A percentile compares a stretch with the other conserved stretches of the same genome.
phyloP scores from a whole-genome alignment of 2,888 invertebrate genomes.

The Eupithecia subfuscata region DNA sequence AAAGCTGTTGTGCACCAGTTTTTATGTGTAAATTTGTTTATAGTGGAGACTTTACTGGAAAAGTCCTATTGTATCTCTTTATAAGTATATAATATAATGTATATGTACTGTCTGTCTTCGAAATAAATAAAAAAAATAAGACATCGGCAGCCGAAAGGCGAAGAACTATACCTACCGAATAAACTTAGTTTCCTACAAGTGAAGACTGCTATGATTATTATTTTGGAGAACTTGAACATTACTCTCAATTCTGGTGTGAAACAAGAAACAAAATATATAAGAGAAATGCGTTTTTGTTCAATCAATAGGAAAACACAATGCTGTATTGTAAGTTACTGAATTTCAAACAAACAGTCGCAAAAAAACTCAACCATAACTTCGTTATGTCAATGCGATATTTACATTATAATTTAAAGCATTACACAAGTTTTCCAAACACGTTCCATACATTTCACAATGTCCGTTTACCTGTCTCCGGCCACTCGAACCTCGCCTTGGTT shows the following conservation, averaged over 20 bases:
- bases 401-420: constrained; percentile 23
- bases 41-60: no score
- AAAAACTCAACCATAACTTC: constrained; percentile 2
- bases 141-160: no score
- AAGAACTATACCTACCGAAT: no score
- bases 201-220: no score
- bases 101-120: no score
- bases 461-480: constrained; percentile 34
- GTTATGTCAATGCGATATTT: constrained; percentile 1
- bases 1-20: no score
- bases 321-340: background rate
- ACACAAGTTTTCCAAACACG: constrained; percentile 39
- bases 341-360: background rate
- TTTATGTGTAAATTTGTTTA: no score
- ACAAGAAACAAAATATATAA: background rate
- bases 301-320: background rate
- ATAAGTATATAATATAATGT: no score
- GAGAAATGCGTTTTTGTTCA: background rate
- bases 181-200: no score
- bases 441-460: constrained; percentile 35
- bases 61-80: no score
- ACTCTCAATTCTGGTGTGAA: background rate
- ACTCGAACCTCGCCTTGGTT: constrained; percentile 33
- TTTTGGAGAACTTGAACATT: no score
- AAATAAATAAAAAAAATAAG: no score